These are phyloP conservation scores for Eciton burchellii DNA, from an alignment of 1,140 invertebrate species.

Conservation along the genomic window DNA sequence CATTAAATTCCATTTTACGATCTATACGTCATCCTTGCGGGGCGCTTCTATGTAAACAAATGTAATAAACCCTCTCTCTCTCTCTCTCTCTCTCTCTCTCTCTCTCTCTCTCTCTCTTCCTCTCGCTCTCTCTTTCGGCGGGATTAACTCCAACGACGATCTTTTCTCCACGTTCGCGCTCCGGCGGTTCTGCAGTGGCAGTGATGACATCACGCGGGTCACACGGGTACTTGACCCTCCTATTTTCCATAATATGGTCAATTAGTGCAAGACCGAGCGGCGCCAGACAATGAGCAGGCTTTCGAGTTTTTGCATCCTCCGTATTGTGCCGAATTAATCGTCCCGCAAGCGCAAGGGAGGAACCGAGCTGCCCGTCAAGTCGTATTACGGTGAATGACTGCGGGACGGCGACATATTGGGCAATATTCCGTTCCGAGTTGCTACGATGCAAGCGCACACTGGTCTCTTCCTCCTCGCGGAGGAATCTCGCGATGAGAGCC, in stretches of 20 bases:
- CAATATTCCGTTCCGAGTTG: slow-evolving; percentile 33
- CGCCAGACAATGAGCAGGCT: slow-evolving; percentile 50
- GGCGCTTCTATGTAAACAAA: slow-evolving; percentile 52
- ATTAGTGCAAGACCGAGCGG: slow-evolving; percentile 69
- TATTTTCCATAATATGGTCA: slow-evolving; percentile 78
- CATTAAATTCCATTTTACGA: slow-evolving; percentile 69
- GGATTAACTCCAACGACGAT: slow-evolving; percentile 41
- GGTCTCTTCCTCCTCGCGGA: not conserved
- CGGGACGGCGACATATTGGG: slow-evolving; percentile 5
- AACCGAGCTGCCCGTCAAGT: slow-evolving; percentile 32
- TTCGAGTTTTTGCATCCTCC: slow-evolving; percentile 59
- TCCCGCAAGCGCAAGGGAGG: not conserved
- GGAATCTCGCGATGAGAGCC: not conserved
- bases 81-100: too few relatives aligned
- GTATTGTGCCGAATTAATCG: slow-evolving; percentile 61
- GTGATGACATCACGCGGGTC: slow-evolving; percentile 77
- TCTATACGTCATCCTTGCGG: slow-evolving; percentile 45
- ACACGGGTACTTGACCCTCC: slow-evolving; percentile 72
- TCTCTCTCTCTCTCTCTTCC: too few relatives aligned
- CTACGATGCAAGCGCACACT: not conserved
- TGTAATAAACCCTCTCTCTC: slow-evolving; percentile 53
- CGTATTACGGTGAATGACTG: slow-evolving; percentile 44
- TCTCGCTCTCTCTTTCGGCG: too few relatives aligned
- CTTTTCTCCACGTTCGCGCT: slow-evolving; percentile 30
- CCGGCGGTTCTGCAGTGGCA: slow-evolving; percentile 52